Evolutionary conservation across 2,113 vertebrate species (phyloP).

Genomic region (Acrocephalus arundinaceus): DNA sequence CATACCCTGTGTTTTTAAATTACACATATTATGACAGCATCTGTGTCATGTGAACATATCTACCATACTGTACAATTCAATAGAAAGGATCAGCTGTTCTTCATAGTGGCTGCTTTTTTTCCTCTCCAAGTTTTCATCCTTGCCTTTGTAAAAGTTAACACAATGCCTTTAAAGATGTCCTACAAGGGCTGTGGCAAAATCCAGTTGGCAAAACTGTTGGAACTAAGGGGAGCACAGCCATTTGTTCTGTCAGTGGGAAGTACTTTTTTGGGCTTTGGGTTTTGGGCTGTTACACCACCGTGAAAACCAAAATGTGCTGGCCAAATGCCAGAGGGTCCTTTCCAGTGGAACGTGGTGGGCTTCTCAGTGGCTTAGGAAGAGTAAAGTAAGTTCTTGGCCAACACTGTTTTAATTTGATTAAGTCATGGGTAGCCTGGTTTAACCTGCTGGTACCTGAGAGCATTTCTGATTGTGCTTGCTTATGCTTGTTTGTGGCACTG

Average conservation of each 20-base stretch:
- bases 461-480: not conserved
- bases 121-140: not conserved
- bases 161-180: not conserved
- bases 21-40: not conserved
- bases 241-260: not conserved
- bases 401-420: not conserved
- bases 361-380: not conserved
- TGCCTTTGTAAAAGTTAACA: not conserved
- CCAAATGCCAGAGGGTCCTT: not conserved
- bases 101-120: not conserved
- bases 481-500: not conserved
- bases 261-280: not conserved
- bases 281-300: accelerated
- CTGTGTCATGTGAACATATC: not conserved
- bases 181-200: not conserved
- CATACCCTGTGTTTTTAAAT: not conserved
- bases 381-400: not conserved
- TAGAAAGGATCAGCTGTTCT: not conserved
- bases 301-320: not conserved
- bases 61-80: not conserved
- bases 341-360: not conserved
- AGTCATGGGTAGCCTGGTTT: not conserved
- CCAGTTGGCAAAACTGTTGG: not conserved
- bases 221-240: not conserved
- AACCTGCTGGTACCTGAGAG: not conserved